A percentile compares a stretch with the other conserved stretches of the same genome.
Evolutionary conservation across 2,888 invertebrate genomes (phyloP).

Genomic region (Sabatieria punctata): DNA sequence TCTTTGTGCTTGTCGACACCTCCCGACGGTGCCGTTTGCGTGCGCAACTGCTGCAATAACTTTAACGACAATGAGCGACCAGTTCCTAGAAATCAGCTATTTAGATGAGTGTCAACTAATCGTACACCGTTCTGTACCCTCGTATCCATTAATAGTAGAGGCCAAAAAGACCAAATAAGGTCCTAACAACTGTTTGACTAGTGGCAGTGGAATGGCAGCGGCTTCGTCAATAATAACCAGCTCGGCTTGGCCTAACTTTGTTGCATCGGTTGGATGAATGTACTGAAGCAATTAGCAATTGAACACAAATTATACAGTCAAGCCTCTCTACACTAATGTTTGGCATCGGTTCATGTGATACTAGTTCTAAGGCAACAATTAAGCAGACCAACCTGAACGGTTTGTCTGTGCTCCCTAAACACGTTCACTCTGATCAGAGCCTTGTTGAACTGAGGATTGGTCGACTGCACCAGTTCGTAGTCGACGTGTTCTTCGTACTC

Average conservation of each 20-base stretch:
- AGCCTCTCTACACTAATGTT: not conserved
- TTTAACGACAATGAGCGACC: conserved; percentile 87
- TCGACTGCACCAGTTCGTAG: conserved; percentile 80
- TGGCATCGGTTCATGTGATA: not conserved
- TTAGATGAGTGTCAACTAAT: too few relatives aligned
- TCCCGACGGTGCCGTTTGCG: not conserved
- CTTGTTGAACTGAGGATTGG: conserved; percentile 88
- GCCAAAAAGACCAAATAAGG: conserved; percentile 85
- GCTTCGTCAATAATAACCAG: conserved; percentile 93
- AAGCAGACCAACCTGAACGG: conserved; percentile 21
- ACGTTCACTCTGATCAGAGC: conserved; percentile 83
- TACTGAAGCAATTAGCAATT: conserved; percentile 54
- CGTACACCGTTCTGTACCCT: too few relatives aligned
- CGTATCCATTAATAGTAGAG: conserved; percentile 78
- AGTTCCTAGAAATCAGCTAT: too few relatives aligned
- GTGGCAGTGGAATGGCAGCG: conserved; percentile 85
- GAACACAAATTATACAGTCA: conserved; percentile 5
- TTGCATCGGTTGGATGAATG: conserved; percentile 76
- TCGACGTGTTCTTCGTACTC: conserved; percentile 81
- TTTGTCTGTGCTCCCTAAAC: conserved; percentile 38
- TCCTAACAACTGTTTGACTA: conserved; percentile 69
- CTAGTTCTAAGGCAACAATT: not conserved
- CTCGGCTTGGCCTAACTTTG: conserved; percentile 76
- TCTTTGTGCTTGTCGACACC: too few relatives aligned
- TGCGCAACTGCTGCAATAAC: conserved; percentile 65